A percentile compares a stretch with the other conserved stretches of the same genome.
Evolutionary conservation across 2,888 invertebrate species (phyloP).

Genomic region (Epistrophe grossulariae): DNA sequence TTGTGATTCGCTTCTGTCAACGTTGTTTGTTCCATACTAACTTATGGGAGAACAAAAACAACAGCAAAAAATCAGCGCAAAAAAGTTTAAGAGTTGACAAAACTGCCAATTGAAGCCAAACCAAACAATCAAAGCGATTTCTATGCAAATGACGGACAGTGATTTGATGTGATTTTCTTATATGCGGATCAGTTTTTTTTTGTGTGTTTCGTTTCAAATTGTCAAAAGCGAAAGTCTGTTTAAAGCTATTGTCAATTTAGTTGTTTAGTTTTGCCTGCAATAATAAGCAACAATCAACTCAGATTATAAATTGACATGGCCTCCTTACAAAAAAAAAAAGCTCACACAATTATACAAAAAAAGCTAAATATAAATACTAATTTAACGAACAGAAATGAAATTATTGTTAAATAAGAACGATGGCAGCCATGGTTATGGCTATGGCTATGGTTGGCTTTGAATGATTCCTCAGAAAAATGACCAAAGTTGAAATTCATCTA

Average conservation of each 20-base stretch:
- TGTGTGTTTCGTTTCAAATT: background rate
- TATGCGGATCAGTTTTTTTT: background rate
- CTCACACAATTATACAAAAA: constrained; percentile 6
- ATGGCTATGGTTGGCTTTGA: background rate
- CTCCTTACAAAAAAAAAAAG: constrained; percentile 3
- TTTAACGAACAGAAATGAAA: constrained; percentile 12
- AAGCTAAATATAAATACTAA: background rate
- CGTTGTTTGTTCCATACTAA: constrained; percentile 13
- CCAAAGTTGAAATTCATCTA: constrained; percentile 72
- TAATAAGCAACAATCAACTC: constrained; percentile 16
- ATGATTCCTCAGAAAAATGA: constrained; percentile 63
- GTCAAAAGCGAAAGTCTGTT: constrained; percentile 41
- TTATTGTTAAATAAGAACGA: constrained; percentile 23
- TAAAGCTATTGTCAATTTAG: constrained; percentile 11
- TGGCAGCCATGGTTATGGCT: constrained; percentile 1
- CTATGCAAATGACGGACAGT: constrained; percentile 71
- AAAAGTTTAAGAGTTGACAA: constrained; percentile 45
- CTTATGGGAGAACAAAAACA: background rate
- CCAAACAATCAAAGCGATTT: constrained; percentile 61
- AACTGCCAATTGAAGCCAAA: constrained; percentile 49
- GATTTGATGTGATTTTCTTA: constrained; percentile 54
- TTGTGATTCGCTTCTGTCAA: constrained; percentile 52
- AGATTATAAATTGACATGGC: constrained; percentile 5
- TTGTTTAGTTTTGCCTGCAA: background rate
- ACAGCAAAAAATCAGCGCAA: background rate